Evolutionary conservation across 2,797 vertebrate genomes (phyloP).

Genomic region (Cetoscarus ocellatus): DNA sequence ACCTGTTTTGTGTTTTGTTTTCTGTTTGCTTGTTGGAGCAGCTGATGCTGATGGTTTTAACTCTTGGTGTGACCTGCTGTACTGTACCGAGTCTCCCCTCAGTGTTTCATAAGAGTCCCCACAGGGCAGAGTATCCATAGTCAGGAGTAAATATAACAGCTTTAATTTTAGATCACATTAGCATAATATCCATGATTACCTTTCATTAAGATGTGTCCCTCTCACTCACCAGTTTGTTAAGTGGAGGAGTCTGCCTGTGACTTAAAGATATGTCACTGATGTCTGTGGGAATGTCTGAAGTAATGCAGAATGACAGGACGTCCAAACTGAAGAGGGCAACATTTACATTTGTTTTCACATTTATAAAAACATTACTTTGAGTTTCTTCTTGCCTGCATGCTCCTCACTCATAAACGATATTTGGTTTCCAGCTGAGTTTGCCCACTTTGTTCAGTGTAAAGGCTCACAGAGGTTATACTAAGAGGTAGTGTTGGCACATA

Average conservation of each 20-base stretch:
- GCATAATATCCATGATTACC: constrained; percentile 5
- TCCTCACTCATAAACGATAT: background rate
- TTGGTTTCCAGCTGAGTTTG: background rate
- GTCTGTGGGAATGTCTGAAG: constrained; percentile 9
- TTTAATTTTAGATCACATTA: constrained; percentile 45
- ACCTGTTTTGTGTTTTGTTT: background rate
- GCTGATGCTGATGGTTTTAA: background rate
- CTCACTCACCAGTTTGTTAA: constrained; percentile 4
- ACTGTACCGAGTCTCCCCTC: background rate
- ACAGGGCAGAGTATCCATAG: constrained; percentile 3
- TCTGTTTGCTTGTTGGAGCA: background rate
- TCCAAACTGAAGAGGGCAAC: background rate
- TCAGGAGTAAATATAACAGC: constrained; percentile 27
- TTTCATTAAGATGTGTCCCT: constrained; percentile 22
- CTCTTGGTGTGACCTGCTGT: background rate
- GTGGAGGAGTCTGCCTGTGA: constrained; percentile 13
- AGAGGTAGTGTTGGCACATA: background rate
- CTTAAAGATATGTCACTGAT: background rate
- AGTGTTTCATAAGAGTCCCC: constrained; percentile 21
- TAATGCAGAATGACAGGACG: constrained; percentile 30
- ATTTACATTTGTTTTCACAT: background rate
- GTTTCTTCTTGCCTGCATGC: background rate
- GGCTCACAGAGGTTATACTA: background rate
- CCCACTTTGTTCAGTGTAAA: constrained; percentile 1
- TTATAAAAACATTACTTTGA: background rate